A percentile compares a stretch with the other conserved stretches of the same genome.
Evolutionary conservation across 2,113 vertebrate species (phyloP).

Genomic region (Eudyptes chrysolophus): DNA sequence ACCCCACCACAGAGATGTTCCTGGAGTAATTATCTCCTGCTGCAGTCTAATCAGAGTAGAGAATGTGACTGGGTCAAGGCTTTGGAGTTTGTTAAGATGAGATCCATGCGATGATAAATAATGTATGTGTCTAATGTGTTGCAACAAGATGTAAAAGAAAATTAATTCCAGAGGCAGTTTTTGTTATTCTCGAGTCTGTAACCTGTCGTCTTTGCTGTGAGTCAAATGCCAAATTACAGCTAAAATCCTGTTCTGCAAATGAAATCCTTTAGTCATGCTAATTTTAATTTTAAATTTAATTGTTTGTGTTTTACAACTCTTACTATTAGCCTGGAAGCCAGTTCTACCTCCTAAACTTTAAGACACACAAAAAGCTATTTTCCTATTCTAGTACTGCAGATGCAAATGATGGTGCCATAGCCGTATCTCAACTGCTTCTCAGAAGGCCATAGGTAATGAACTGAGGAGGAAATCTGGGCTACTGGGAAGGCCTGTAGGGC

Average conservation of each 20-base stretch:
- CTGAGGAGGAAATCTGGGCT: neutral
- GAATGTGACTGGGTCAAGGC: neutral
- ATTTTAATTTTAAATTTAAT: constrained; percentile 62
- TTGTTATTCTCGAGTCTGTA: constrained; percentile 44
- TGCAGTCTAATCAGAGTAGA: neutral
- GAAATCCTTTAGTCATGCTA: constrained; percentile 51
- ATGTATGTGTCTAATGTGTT: constrained; percentile 26
- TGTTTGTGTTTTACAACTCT: constrained; percentile 41
- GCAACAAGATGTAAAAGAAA: constrained; percentile 45
- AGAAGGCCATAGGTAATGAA: neutral
- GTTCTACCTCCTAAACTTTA: neutral
- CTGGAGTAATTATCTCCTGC: constrained; percentile 19
- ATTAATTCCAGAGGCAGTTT: constrained; percentile 48
- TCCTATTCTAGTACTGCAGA: neutral
- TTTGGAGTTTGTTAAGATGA: constrained; percentile 33
- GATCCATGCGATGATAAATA: constrained; percentile 30
- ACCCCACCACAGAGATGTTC: neutral
- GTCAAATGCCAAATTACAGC: constrained; percentile 41
- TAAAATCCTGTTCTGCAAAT: constrained; percentile 49
- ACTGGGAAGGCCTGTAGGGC: neutral
- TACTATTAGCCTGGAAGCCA: neutral
- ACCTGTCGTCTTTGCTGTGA: neutral
- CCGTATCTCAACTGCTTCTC: neutral
- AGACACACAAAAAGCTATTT: neutral
- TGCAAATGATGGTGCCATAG: neutral